Base-by-base conservation (phyloP, 2,888 invertebrate species). In the Seira ritae region DNA sequence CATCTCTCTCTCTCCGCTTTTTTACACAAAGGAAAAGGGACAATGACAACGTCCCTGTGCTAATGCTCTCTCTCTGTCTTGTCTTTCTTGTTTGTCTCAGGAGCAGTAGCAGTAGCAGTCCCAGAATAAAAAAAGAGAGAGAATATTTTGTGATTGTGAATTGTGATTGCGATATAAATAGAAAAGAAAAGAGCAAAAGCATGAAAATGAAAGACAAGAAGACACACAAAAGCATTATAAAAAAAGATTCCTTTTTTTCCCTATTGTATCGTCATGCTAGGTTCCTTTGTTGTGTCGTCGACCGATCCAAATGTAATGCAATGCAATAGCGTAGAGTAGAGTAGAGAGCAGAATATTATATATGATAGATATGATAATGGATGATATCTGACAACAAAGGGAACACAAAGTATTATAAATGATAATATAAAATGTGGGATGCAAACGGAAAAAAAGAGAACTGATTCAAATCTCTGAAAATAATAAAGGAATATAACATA, bases 21-120 rank as follows among this genome's bases (percentile, higher is more conserved):
- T 50, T 69, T 62, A 55, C 50, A 55, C 55, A 55, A 12, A 31
- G 8, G 31, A 31, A n/a, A 8, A 12, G 55, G 55, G 17, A 55
- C 3, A 12, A 76, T 76, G 76, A 76, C 76, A 76, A 75, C 66
- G 75, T 75, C 75, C 65, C 67, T 76, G 20, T 76, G 60, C 69
- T 55, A 31, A 50, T n/a, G 37, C 17, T 55, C 20, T 75, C 23
- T 19, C 65, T 65, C 62, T 75, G 55, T 67, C 50, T 75, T n/a
- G n/a, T n/a, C n/a, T n/a, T n/a, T 31, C 31, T 4, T 31, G 31
- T 31, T 8, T 31, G 31, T n/a, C n/a, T n/a, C n/a, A n/a, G n/a
- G n/a, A n/a, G n/a, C n/a, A n/a, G n/a, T n/a, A n/a, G n/a, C n/a
- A n/a, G n/a, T n/a, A n/a, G n/a, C n/a, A n/a, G n/a, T n/a, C n/a